Conservation (phyloP, 92 coral and sea anemone genomes). For the Blastomussa wellsi region DNA sequence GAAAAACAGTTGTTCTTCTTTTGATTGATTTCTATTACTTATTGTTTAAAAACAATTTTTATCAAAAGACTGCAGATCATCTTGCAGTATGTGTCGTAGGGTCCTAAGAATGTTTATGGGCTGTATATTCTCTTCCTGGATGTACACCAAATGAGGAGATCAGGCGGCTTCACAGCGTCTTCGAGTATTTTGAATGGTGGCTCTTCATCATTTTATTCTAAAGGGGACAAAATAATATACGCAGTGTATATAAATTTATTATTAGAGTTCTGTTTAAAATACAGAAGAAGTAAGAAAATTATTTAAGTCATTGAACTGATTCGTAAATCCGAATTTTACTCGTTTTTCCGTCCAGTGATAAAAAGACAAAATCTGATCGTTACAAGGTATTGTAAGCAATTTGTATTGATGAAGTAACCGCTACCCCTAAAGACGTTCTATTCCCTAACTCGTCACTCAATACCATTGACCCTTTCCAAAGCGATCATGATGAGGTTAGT, state of each 20-base stretch:
- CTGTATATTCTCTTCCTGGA: not conserved
- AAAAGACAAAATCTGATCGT: no score
- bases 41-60: not conserved
- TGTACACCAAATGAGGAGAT: not conserved
- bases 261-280: no score
- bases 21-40: not conserved
- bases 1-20: not conserved
- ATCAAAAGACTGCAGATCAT: not conserved
- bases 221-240: not conserved
- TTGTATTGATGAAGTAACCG: no score
- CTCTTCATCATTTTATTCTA: constrained; percentile 29
- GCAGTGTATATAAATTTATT: not conserved
- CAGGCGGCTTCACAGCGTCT: not conserved
- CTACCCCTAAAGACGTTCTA: no score
- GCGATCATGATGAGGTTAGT: no score
- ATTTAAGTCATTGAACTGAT: no score
- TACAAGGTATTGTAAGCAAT: no score
- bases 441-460: no score
- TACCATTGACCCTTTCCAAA: no score
- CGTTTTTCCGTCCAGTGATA: no score
- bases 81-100: not conserved
- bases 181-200: constrained; percentile 23
- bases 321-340: no score
- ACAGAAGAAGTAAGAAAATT: no score
- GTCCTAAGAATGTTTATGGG: not conserved